Base-by-base conservation (phyloP, 2,113 vertebrate species). In the Microcebus lehilahytsara region DNA sequence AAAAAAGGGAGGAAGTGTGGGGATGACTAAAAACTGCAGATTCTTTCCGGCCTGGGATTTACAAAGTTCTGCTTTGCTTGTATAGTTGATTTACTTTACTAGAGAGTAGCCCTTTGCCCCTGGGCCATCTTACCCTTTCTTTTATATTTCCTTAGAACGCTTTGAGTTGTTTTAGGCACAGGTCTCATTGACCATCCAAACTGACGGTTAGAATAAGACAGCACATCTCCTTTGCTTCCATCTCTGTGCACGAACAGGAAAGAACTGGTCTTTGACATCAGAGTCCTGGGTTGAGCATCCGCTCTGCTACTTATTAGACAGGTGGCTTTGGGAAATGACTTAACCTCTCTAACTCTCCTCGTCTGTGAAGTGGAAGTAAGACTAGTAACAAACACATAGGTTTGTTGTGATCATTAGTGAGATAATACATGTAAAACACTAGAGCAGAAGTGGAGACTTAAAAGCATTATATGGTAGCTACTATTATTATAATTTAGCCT, bases 1-100 rank as follows among this genome's bases (percentile, higher is more conserved):
- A 69, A 51, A 79, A 94, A 37, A 96, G 64, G 37, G 40, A 96
- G 89, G 58, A 96, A 96, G 72, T 72, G 37, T 86, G 34, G 14
- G 17, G 62, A 93, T 78, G 79, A 77, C 51, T 64, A 69, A 85
- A 91, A 93, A 53, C 27, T 49, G 22, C 62, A 78, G 71, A 78
- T 64, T 94, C 58, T 75, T 96, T 86, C 32, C 16, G 62, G 83
- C 46, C 62, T 91, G 34, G 80, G 23, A 20, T 79, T 85, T 90
- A n/a, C 34, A 22, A 87, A 85, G 23, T 62, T 85, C 34, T 67
- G 19, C 42, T 96, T 42, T 49, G 64, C 46, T 91, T 96, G 34
- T 12, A 25, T 27, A 30, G 34, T 85, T 74, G 81, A 62, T 90
- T 79, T 87, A 84, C 25, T 77, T 83, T 80, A 56, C 34, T 80